Conservation (phyloP, 2,797 vertebrate genomes). For the Chloroceryle inda region DNA sequence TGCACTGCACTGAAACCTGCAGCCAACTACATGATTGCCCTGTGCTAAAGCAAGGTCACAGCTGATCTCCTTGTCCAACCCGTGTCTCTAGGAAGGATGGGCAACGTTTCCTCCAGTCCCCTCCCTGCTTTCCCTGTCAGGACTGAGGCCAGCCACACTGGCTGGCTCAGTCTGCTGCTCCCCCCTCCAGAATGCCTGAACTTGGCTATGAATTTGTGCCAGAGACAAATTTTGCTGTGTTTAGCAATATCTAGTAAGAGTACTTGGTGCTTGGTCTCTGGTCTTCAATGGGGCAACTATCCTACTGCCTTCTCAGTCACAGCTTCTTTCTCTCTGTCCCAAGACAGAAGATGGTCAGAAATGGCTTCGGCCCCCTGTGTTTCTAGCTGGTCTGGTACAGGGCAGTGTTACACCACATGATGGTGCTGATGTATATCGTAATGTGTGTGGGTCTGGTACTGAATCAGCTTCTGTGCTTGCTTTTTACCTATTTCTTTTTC, state of each 20-base stretch:
- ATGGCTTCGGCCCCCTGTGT: neutral
- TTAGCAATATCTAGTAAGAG: neutral
- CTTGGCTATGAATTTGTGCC: neutral
- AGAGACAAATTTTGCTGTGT: neutral
- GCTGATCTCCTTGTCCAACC: neutral
- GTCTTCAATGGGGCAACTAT: neutral
- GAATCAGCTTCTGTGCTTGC: neutral
- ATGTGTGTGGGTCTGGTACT: neutral
- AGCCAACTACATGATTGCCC: neutral
- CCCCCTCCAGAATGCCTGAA: neutral
- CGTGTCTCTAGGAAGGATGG: neutral
- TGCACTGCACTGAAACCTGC: neutral
- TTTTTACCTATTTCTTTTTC: neutral
- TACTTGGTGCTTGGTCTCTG: neutral
- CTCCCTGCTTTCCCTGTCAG: neutral
- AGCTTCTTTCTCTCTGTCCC: neutral
- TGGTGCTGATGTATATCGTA: conserved; percentile 68
- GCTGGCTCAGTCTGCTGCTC: neutral
- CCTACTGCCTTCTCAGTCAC: neutral
- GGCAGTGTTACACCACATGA: conserved; percentile 60
- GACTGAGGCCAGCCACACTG: neutral
- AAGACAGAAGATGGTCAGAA: neutral
- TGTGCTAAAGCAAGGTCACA: neutral
- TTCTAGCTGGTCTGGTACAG: neutral
- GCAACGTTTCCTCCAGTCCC: neutral